Base-by-base conservation (phyloP, 64 coral and sea anemone genomes). In the Trachythela sp. region DNA sequence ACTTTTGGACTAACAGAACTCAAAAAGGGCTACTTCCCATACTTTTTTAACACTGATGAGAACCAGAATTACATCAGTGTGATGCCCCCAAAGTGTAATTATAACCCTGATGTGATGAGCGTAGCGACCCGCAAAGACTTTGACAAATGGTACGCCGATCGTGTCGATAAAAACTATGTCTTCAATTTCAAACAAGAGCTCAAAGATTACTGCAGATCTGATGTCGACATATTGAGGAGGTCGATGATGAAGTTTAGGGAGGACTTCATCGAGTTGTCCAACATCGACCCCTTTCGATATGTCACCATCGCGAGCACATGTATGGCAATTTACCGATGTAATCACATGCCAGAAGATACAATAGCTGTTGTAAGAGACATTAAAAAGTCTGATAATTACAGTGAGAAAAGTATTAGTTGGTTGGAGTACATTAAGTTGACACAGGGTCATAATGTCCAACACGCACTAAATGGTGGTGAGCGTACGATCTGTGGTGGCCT, bases 1-100 rank as follows among this genome's bases (percentile, higher is more conserved):
- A 92, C 86, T 54, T 92, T 92, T 92, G 91, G 91, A 15, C 37
- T 92, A 24, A 77, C 86, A 20, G 86, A 92, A 85, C n/a, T n/a
- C n/a, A n/a, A n/a, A n/a, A n/a, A n/a, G n/a, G n/a, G n/a, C n/a
- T n/a, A n/a, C n/a, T n/a, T 35, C 76, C 68, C 68, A 24, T 26
- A 72, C 29, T 77, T 85, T 32, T 93, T 93, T 33, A 88, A 92
- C 67, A 88, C 45, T 37, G 58, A 71, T 32, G 86, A 54, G 31
- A 92, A 84, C 51, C 72, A 92, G 51, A 29, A 75, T 30, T 92
- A 89, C 34, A 34, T 70, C 29, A 86, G 91, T 39, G 42, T 26
- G 30, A 48, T 92, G 22, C 91, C 91, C 18, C 39, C 33, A 36
- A 33, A 32, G 13, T 29, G 56, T 32, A 37, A 60, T 33, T 92